Evolutionary conservation across 2,113 vertebrate genomes (phyloP).

Genomic region (Anhinga rufa): DNA sequence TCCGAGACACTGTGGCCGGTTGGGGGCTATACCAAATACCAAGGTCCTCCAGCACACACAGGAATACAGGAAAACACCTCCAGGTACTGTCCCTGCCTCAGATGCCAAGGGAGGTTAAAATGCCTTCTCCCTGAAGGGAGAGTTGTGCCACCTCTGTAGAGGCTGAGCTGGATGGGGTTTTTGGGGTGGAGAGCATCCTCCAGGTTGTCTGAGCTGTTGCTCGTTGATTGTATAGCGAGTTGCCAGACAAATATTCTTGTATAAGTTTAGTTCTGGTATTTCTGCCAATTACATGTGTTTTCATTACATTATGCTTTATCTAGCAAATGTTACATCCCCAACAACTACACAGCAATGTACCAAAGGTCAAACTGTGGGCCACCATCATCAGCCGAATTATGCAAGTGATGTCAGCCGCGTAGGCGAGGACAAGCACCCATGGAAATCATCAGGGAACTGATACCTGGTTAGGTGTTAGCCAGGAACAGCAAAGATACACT

Average conservation of each 20-base stretch:
- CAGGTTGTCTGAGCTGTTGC: not conserved
- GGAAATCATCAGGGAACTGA: not conserved
- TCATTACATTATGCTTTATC: not conserved
- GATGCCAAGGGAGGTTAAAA: not conserved
- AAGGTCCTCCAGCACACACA: not conserved
- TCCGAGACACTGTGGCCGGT: rapidly evolving
- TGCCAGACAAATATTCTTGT: not conserved
- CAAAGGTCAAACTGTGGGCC: not conserved
- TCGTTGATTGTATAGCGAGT: not conserved
- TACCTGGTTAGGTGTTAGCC: not conserved
- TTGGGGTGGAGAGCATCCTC: not conserved
- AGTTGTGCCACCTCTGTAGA: not conserved
- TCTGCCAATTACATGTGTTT: not conserved
- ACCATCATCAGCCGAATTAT: not conserved
- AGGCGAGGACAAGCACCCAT: rapidly evolving
- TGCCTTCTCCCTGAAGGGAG: not conserved
- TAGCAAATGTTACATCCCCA: not conserved
- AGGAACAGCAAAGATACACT: not conserved
- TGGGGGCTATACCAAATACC: too few relatives aligned
- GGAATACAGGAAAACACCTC: not conserved
- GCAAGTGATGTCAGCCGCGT: not conserved
- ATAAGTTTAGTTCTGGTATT: not conserved
- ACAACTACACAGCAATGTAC: not conserved
- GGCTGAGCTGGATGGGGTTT: not conserved
- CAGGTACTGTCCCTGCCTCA: not conserved